Evolutionary conservation across 2,888 invertebrate genomes (phyloP).

Genomic region (Hesperia comma): DNA sequence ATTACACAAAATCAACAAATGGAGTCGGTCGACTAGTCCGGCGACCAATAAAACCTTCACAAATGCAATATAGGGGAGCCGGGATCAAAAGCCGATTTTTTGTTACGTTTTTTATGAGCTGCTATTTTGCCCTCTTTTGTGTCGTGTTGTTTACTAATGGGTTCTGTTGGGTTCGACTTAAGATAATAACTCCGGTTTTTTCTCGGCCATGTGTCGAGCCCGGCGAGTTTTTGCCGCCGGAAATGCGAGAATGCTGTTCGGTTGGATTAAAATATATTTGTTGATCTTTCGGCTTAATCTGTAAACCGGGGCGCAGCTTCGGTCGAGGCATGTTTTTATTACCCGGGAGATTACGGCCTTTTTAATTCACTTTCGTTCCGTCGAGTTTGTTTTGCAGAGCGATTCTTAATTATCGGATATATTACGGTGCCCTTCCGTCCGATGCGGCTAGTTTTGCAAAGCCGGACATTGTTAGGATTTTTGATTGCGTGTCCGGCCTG

Average conservation of each 20-base stretch:
- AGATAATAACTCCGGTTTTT: conserved; percentile 82
- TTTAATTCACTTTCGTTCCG: conserved; percentile 60
- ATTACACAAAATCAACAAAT: conserved; percentile 54
- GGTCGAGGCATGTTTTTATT: conserved; percentile 59
- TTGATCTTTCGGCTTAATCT: conserved; percentile 78
- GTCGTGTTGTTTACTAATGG: conserved; percentile 84
- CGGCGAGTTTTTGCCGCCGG: conserved; percentile 76
- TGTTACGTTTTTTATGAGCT: conserved; percentile 75
- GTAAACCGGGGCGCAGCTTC: conserved; percentile 58
- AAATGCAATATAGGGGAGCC: conserved; percentile 75
- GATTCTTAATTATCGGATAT: conserved; percentile 51
- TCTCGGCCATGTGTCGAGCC: conserved; percentile 77
- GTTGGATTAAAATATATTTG: conserved; percentile 80
- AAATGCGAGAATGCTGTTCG: conserved; percentile 78
- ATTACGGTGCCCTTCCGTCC: conserved; percentile 57
- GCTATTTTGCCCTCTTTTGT: conserved; percentile 82
- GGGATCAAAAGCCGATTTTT: conserved; percentile 82
- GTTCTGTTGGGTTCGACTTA: conserved; percentile 83
- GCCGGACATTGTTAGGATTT: no score
- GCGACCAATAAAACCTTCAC: conserved; percentile 78
- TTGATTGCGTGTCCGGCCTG: no score
- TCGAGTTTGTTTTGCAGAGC: conserved; percentile 55
- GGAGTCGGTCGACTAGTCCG: conserved; percentile 68
- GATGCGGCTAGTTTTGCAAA: no score
- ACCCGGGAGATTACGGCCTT: conserved; percentile 53